These are phyloP conservation scores for Scomber colias DNA, from an alignment of 2,113 vertebrate genomes.

Conservation along the genomic window DNA sequence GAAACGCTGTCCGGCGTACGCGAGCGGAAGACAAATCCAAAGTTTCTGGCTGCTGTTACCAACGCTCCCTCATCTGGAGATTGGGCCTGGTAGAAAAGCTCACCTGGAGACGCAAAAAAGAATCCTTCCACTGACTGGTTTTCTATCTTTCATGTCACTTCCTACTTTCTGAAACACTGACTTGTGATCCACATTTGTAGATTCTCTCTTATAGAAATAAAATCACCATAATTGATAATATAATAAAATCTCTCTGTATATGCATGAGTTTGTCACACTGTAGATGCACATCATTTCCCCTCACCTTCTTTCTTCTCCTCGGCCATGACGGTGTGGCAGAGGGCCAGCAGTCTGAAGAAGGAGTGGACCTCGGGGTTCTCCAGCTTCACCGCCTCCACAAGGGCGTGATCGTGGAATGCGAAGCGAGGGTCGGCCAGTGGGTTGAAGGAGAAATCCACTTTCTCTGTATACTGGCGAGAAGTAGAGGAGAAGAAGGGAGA, in stretches of 20 bases:
- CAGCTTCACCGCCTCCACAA: conserved; percentile 91
- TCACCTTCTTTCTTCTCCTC: conserved; percentile 93
- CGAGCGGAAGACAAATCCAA: conserved; percentile 94
- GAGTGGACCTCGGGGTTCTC: conserved; percentile 82
- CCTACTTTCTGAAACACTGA: no score
- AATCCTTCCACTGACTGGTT: no score
- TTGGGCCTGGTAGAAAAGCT: conserved; percentile 93
- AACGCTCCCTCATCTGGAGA: conserved; percentile 97
- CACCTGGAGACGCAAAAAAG: conserved; percentile 82
- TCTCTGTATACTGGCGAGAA: conserved; percentile 85
- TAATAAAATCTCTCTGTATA: accelerated
- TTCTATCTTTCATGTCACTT: not conserved
- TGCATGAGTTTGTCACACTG: no score
- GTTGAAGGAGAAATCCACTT: conserved; percentile 95
- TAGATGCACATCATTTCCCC: not conserved
- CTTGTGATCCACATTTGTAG: no score
- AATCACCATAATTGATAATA: no score
- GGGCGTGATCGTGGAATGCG: conserved; percentile 90
- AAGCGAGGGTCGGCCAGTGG: conserved; percentile 89
- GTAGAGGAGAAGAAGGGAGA: not conserved
- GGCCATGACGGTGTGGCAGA: conserved; percentile 96
- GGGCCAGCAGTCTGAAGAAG: conserved; percentile 93
- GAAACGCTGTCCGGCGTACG: conserved; percentile 92
- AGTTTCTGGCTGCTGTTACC: conserved; percentile 95
- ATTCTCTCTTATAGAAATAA: no score